Base-by-base conservation (phyloP, 2,113 vertebrate genomes). In the Syrrhaptes paradoxus region DNA sequence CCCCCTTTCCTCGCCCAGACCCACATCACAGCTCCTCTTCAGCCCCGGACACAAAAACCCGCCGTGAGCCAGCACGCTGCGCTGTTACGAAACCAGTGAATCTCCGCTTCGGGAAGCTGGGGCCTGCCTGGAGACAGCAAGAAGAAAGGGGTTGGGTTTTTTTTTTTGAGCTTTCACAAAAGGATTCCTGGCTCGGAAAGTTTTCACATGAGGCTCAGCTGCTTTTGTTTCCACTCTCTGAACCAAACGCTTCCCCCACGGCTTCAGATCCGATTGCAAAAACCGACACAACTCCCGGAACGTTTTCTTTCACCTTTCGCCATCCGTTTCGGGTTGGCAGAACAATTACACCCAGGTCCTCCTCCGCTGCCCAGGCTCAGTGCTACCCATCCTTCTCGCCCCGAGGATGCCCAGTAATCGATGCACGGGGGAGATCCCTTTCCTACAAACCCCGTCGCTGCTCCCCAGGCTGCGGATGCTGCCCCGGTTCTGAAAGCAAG, bases 221-320 rank as follows among this genome's bases (percentile, higher is more conserved):
- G 66, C 85, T 93, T 95, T 96, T 91, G 92, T 90, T 94, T 58
- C 72, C 72, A 85, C 31, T 20, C 92, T 88, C 79, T 73, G 85
- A 80, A 90, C 41, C 85, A 70, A 89, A 45, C 0, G 3, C 52
- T 75, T 71, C 74, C 48, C 89, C 89, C 66, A 9, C 0, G 1
- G 88, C 75, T 67, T 34, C 24, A 1, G 62, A 17, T 71, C 72
- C 1, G 3, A 46, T 2, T 29, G 67, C 43, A 79, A 46, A 68
- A 90, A 18, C 85, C 1, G 17, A 9, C 70, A 22, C 32, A 2
- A 4, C 28, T 62, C 41, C 29, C 6, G 3, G 4, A 28, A 32
- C 1, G 0, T 34, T 88, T 26, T 11, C 54, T 70, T 18, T 63
- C 24, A 8, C 71, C 32, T 82, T 59, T 26, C 65, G 45, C 74